Evolutionary conservation across 2,113 vertebrate species (phyloP).

Genomic region (Gallinago paraguaiae): DNA sequence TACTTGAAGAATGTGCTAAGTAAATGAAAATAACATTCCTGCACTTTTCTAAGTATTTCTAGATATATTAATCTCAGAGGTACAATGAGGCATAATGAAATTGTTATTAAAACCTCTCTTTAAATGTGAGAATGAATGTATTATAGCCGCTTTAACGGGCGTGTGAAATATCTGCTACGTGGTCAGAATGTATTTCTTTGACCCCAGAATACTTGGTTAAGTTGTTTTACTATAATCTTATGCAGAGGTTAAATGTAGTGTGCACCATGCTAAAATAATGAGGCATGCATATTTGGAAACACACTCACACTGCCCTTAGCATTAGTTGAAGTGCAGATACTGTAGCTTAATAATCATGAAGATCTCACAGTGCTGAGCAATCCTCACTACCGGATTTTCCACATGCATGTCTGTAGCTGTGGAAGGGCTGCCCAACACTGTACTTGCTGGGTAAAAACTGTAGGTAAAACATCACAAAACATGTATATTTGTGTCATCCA

Average conservation of each 20-base stretch:
- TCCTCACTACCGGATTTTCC: background rate
- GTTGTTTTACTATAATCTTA: background rate
- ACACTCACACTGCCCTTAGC: background rate
- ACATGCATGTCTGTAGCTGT: rapidly evolving
- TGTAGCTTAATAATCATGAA: background rate
- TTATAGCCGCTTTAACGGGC: background rate
- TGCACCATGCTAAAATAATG: background rate
- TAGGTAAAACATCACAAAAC: background rate
- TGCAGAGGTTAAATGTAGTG: background rate
- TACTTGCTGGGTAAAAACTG: background rate
- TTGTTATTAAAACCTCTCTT: background rate
- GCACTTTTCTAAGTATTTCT: background rate
- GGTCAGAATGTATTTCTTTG: background rate
- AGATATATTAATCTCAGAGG: background rate
- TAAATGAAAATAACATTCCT: background rate
- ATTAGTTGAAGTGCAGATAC: background rate
- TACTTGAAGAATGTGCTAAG: background rate
- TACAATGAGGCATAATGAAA: background rate
- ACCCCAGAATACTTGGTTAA: background rate
- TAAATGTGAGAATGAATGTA: background rate
- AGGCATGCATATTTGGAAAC: background rate
- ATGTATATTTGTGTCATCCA: background rate
- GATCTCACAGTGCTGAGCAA: background rate
- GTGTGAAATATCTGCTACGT: background rate
- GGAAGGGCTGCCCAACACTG: background rate